A percentile compares a stretch with the other conserved stretches of the same genome.
Evolutionary conservation across 2,797 vertebrate species (phyloP).

Genomic region (Euphonia xanthogaster): DNA sequence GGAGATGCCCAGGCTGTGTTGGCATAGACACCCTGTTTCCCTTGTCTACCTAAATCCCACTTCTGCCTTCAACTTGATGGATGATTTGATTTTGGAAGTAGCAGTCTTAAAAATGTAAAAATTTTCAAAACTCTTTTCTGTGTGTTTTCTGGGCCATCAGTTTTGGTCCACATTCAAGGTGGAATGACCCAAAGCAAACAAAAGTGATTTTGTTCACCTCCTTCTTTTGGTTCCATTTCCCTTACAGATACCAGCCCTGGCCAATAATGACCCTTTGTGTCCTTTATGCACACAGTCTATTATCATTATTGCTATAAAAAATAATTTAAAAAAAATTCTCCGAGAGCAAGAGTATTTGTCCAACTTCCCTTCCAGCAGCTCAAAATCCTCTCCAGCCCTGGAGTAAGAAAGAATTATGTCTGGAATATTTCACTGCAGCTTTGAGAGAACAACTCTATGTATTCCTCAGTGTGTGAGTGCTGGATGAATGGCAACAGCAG

Average conservation of each 20-base stretch:
- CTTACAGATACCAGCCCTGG: background rate
- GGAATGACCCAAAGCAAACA: background rate
- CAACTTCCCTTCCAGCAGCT: slow-evolving; percentile 40
- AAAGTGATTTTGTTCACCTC: background rate
- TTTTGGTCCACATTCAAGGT: background rate
- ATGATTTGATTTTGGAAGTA: background rate
- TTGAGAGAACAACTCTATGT: slow-evolving; percentile 59
- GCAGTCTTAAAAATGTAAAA: background rate
- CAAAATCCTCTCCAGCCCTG: background rate
- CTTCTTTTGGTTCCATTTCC: background rate
- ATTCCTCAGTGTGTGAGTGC: slow-evolving; percentile 28
- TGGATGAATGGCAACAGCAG: slow-evolving; percentile 60
- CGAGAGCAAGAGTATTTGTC: slow-evolving; percentile 16
- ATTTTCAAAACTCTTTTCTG: fast-evolving
- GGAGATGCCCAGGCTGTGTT: background rate
- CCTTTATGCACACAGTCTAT: background rate
- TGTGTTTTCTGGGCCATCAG: background rate
- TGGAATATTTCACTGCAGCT: slow-evolving; percentile 57
- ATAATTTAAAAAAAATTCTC: background rate
- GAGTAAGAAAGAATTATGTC: slow-evolving; percentile 54
- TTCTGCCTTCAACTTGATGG: background rate
- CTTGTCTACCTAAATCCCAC: background rate
- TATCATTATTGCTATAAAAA: background rate
- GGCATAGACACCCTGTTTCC: background rate
- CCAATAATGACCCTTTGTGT: background rate